Percentiles rank a stretch among this genome's conserved stretches.
phyloP scores from a whole-genome alignment of 1,140 invertebrate genomes.

The Atopsyche davidsoni region DNA sequence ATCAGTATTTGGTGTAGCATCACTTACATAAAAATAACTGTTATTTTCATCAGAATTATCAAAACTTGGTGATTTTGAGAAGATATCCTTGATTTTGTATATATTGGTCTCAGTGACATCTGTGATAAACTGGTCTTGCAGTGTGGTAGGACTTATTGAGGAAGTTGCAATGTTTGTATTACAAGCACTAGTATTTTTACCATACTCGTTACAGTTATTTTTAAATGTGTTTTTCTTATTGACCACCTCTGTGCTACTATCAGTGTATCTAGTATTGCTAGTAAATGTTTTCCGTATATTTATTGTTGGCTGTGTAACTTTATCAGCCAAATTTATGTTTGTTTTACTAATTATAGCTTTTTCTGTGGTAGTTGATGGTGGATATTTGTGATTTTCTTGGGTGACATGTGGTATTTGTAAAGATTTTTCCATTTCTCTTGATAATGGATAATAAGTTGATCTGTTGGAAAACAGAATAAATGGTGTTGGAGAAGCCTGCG shows the following conservation, averaged over 20 bases:
- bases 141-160: too few species aligned
- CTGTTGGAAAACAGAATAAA: conserved; percentile 17
- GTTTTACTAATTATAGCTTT: too few species aligned
- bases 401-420: not conserved
- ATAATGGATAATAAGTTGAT: conserved; percentile 7
- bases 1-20: not conserved
- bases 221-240: too few species aligned
- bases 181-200: too few species aligned
- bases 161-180: too few species aligned
- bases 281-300: too few species aligned
- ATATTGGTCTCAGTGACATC: conserved; percentile 3
- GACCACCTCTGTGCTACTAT: too few species aligned
- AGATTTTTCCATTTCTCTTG: conserved; percentile 1
- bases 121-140: not conserved
- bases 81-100: conserved; percentile 1
- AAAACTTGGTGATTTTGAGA: not conserved
- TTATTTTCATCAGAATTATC: conserved; percentile 17
- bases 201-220: too few species aligned
- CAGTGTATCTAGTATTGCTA: too few species aligned
- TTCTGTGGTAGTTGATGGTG: conserved; percentile 5
- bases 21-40: conserved; percentile 13
- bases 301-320: not conserved
- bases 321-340: not conserved
- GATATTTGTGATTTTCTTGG: conserved; percentile 6
- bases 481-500: conserved; percentile 15